Evolutionary conservation across 2,888 invertebrate species (phyloP).

Genomic region (Phanerotoma sp.): DNA sequence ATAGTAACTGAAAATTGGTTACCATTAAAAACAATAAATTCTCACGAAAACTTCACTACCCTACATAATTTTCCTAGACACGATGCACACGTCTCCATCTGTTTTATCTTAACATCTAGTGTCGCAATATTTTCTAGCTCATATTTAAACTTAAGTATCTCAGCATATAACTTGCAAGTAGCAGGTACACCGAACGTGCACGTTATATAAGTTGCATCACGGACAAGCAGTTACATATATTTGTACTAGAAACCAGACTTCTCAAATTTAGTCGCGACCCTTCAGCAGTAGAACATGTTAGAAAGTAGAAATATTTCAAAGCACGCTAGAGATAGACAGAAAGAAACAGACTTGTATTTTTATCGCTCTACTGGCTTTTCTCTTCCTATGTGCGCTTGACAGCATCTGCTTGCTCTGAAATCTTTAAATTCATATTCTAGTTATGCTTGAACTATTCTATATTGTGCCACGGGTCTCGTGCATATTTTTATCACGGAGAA

Average conservation of each 20-base stretch:
- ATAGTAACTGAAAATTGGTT: no score
- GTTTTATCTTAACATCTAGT: no score
- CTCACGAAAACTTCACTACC: no score
- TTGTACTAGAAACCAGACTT: no score
- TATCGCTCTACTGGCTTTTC: conserved; percentile 11
- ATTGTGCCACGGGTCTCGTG: not conserved
- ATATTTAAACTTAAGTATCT: no score
- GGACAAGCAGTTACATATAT: conserved; percentile 12
- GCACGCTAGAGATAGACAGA: not conserved
- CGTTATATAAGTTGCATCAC: not conserved
- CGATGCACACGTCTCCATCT: no score
- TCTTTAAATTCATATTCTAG: not conserved
- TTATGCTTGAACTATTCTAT: conserved; percentile 4
- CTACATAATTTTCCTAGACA: no score
- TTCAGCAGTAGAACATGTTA: conserved; percentile 1
- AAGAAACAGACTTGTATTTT: conserved; percentile 6
- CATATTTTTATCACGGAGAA: not conserved
- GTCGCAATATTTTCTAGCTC: no score
- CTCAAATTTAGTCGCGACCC: no score
- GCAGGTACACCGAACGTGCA: no score
- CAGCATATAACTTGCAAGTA: no score
- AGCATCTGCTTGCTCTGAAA: not conserved
- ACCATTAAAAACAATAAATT: no score
- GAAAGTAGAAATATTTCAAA: not conserved
- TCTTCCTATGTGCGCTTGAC: conserved; percentile 4